phyloP scores from a whole-genome alignment of 2,888 invertebrate genomes.

The Lymantria dispar region DNA sequence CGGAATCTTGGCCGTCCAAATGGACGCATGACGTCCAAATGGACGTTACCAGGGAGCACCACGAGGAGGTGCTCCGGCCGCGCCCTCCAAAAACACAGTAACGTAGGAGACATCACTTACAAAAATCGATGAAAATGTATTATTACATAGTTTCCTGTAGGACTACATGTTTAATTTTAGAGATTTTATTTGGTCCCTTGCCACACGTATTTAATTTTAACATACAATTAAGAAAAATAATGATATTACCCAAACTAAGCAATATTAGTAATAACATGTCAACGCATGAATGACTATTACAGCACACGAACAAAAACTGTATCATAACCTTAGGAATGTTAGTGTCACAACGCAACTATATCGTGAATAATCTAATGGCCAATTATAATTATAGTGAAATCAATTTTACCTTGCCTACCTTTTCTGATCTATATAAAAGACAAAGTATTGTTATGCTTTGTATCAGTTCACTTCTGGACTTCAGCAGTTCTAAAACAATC shows the following conservation, averaged over 20 bases:
- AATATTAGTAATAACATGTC: neutral
- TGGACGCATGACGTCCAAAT: no score
- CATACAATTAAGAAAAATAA: neutral
- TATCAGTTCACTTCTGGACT: neutral
- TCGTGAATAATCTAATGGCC: conserved; percentile 22
- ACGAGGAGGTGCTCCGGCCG: no score
- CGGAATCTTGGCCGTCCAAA: no score
- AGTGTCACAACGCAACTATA: neutral
- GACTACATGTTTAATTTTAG: no score
- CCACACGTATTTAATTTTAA: neutral
- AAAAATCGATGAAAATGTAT: no score
- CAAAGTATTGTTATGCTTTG: neutral
- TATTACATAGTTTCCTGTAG: no score
- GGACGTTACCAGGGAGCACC: no score
- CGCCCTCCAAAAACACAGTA: no score
- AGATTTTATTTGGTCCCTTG: no score
- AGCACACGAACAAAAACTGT: neutral
- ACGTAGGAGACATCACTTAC: no score
- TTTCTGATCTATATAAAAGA: conserved; percentile 5
- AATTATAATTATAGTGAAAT: conserved; percentile 26
- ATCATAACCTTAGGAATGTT: neutral
- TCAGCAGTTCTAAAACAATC: neutral
- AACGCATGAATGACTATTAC: neutral
- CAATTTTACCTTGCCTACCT: conserved; percentile 25
- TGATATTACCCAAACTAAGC: no score